A percentile compares a stretch with the other conserved stretches of the same genome.
phyloP scores from a whole-genome alignment of 2,888 invertebrate species.

The Lasioglossum vierecki region DNA sequence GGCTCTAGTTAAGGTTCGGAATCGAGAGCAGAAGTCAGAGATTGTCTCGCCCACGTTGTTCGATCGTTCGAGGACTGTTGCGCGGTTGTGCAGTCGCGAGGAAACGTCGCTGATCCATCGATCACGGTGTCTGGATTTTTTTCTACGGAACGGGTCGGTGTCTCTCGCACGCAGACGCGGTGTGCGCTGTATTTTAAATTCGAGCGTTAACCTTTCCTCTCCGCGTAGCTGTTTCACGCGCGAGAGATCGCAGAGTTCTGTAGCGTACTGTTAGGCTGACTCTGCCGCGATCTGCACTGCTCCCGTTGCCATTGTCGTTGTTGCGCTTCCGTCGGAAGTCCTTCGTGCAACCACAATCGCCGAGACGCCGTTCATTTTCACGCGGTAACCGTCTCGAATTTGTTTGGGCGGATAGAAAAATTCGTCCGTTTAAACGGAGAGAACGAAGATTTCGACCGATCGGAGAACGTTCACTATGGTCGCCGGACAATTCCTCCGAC shows the following conservation, averaged over 20 bases:
- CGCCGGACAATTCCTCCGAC: not conserved
- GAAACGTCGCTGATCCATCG: not conserved
- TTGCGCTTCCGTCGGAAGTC: conserved; percentile 45
- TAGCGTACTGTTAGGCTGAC: conserved; percentile 33
- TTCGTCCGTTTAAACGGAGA: not conserved
- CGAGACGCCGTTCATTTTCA: conserved; percentile 26
- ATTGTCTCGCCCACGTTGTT: not conserved
- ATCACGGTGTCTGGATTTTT: not conserved
- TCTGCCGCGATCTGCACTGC: conserved; percentile 25
- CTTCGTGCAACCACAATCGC: conserved; percentile 13
- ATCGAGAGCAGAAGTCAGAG: not conserved
- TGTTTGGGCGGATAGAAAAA: not conserved
- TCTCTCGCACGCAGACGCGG: not conserved
- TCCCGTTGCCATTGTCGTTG: not conserved
- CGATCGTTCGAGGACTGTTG: not conserved
- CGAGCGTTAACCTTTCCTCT: conserved; percentile 65
- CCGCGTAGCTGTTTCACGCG: conserved; percentile 52
- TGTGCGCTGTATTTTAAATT: conserved; percentile 53
- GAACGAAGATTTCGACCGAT: not conserved
- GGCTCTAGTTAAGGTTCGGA: not conserved
- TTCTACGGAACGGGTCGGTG: not conserved
- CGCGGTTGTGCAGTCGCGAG: not conserved
- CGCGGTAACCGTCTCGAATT: not conserved
- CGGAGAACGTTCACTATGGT: not conserved
- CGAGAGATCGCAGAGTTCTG: conserved; percentile 56